Percentiles rank a stretch among this genome's conserved stretches.
Evolutionary conservation across 37 sponge, comb jelly and placozoan species (phyloP).

Genomic region (Ianthella basta): DNA sequence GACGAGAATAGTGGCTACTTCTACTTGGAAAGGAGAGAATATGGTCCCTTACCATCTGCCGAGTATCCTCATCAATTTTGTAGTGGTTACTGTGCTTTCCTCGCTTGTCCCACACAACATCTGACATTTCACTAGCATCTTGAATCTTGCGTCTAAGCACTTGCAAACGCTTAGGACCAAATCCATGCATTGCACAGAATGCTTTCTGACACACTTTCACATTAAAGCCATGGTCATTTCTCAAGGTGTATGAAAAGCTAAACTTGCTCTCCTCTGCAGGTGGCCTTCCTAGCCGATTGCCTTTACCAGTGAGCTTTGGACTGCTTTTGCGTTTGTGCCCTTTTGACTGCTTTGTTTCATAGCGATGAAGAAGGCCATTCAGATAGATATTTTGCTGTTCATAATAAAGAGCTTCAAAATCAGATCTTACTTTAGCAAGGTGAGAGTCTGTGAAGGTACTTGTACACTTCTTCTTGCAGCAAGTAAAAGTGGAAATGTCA

Average conservation of each 20-base stretch:
- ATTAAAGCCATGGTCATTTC: constrained; percentile 43
- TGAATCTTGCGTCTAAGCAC: constrained; percentile 8
- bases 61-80: constrained; percentile 2
- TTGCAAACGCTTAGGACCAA: constrained; percentile 50
- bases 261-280: constrained; percentile 54
- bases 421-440: constrained; percentile 33
- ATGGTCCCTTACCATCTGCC: constrained; percentile 28
- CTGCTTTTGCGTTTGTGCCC: constrained; percentile 49
- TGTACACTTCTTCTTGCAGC: constrained; percentile 46
- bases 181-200: constrained; percentile 50
- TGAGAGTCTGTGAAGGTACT: constrained; percentile 3
- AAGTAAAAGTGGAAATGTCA: background rate
- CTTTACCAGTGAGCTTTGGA: constrained; percentile 30
- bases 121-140: constrained; percentile 4
- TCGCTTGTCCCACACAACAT: background rate
- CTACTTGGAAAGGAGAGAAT: constrained; percentile 29
- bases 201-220: constrained; percentile 55
- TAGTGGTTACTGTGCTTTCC: constrained; percentile 18
- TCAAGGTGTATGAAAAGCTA: constrained; percentile 37
- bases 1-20: constrained; percentile 43
- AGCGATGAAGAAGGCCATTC: constrained; percentile 38
- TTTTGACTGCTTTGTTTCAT: constrained; percentile 39
- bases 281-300: constrained; percentile 55
- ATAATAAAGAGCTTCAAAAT: constrained; percentile 32
- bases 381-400: constrained; percentile 50